These are phyloP conservation scores for Romanogobio albipinnatus DNA, from an alignment of 2,113 vertebrate species.

Conservation along the genomic window DNA sequence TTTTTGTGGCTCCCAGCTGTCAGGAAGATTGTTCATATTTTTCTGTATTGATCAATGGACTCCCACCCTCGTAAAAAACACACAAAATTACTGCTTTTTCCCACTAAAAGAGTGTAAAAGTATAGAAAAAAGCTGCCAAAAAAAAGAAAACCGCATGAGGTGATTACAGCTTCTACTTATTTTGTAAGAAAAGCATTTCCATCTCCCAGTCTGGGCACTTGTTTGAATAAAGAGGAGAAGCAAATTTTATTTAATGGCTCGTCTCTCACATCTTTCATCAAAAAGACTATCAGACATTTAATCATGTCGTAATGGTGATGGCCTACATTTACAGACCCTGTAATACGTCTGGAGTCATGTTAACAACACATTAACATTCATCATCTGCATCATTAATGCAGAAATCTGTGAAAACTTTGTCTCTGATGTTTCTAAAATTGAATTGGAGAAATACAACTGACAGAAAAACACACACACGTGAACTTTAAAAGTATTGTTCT, in stretches of 20 bases:
- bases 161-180: background rate
- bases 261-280: background rate
- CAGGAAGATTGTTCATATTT: conserved; percentile 25
- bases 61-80: background rate
- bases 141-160: background rate
- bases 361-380: background rate
- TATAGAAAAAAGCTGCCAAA: background rate
- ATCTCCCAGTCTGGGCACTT: background rate
- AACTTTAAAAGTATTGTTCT: background rate
- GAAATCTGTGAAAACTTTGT: background rate
- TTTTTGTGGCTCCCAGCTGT: conserved; percentile 4
- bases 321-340: background rate
- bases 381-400: background rate
- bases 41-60: background rate
- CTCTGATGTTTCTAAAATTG: background rate
- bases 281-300: background rate
- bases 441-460: no score
- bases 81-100: background rate
- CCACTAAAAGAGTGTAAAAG: background rate
- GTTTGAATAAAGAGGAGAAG: background rate
- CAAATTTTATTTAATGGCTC: background rate
- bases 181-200: background rate
- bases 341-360: background rate
- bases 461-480: background rate
- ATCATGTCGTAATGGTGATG: background rate